These are phyloP conservation scores for Oncorhynchus mykiss DNA, from an alignment of 2,113 vertebrate species.

Conservation along the genomic window DNA sequence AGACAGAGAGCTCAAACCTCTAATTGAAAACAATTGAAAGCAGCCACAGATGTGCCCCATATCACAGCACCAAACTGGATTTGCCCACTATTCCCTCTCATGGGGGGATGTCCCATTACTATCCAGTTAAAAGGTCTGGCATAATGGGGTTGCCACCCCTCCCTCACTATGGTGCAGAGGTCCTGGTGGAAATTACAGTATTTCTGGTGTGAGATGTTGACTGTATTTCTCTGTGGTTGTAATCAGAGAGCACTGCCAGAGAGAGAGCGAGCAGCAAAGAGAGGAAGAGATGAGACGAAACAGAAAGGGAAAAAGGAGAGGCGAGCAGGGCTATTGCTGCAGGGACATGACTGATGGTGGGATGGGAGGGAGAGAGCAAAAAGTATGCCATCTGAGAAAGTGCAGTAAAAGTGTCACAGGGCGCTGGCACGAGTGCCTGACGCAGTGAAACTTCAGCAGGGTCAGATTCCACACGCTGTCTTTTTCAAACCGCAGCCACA, in stretches of 20 bases:
- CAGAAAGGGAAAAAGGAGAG: constrained; percentile 14
- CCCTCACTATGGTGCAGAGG: not conserved
- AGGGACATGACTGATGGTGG: constrained; percentile 51
- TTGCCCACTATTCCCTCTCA: constrained; percentile 21
- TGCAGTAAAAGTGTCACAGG: constrained; percentile 30
- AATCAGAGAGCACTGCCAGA: constrained; percentile 7
- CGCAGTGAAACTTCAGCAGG: constrained; percentile 40
- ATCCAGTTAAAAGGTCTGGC: not conserved
- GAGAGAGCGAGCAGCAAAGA: not conserved
- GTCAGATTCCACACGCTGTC: constrained; percentile 25
- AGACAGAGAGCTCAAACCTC: constrained; percentile 9
- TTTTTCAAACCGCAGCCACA: constrained; percentile 11
- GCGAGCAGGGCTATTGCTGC: constrained; percentile 30
- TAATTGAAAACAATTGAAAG: constrained; percentile 49
- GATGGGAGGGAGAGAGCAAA: constrained; percentile 7
- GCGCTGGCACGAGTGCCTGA: constrained; percentile 33
- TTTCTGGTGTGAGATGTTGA: constrained; percentile 19
- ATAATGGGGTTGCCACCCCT: not conserved
- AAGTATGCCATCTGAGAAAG: constrained; percentile 16
- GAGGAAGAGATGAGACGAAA: not conserved
- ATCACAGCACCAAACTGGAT: constrained; percentile 37
- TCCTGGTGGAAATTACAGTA: not conserved
- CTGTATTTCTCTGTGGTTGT: constrained; percentile 9
- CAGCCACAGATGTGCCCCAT: constrained; percentile 33
- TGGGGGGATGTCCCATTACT: not conserved